Base-by-base conservation (phyloP, 2,113 vertebrate genomes). In the Chamaea fasciata region DNA sequence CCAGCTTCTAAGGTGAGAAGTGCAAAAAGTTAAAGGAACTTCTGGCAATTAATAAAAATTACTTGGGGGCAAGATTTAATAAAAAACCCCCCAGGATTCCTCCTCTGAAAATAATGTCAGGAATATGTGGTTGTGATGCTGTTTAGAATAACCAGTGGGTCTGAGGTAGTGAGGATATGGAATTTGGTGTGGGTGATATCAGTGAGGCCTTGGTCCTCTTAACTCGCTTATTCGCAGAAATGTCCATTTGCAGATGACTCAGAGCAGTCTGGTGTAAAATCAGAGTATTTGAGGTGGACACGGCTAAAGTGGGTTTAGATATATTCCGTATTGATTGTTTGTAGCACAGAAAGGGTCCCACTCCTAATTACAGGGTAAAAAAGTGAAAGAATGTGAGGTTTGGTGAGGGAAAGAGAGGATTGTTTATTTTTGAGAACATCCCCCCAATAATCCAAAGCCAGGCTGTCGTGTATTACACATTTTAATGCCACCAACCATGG, bases 1-100 rank as follows among this genome's bases (percentile, higher is more conserved):
- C 67, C 96, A 98, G 64, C 96, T 98, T 26, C 82, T 98, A 71
- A 98, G 98, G 98, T 98, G 78, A 97, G 96, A 52, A 77, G 24
- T 85, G 9, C n/a, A 60, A 59, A 80, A 85, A 41, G 1, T 35
- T 55, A 22, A 27, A 65, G 21, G 17, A 56, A 13, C 31, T 78
- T 83, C 24, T 47, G 3, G 0, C 39, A 42, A 41, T 41, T 59
- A 70, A 50, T 37, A 26, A 67, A 65, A 83, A 49, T 19, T 4
- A 64, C 11, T 3, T 1, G 6, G 4, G 7, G 18, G 13, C 39
- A 67, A 74, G 19, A 14, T 70, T 28, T 60, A 55, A 28, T 46
- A 49, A 81, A 13, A 9, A 46, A 50, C 47, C 22, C 47, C 22
- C 8, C 19, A 27, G 16, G 24, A 42, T 74, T 76, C 11, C 10